These are phyloP conservation scores for Adelges cooleyi DNA, from an alignment of 1,140 invertebrate genomes.

Conservation along the genomic window DNA sequence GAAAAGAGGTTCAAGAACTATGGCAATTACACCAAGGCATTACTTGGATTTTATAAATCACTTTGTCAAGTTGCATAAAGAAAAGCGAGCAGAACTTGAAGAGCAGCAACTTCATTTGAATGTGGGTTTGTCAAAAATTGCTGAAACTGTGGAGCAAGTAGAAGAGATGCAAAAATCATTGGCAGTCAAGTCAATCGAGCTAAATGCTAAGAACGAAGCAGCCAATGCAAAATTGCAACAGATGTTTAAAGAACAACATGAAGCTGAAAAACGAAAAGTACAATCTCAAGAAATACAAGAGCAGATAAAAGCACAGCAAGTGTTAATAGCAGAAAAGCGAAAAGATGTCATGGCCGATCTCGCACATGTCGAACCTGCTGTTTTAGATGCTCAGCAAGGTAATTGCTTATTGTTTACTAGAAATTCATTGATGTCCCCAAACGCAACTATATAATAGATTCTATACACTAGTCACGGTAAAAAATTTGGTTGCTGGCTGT, in stretches of 20 bases:
- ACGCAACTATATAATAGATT: no score
- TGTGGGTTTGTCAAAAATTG: slow-evolving; percentile 96
- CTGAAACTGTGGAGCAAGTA: slow-evolving; percentile 98
- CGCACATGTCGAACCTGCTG: slow-evolving; percentile 93
- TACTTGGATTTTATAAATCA: slow-evolving; percentile 99
- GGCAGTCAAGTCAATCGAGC: slow-evolving; percentile 88
- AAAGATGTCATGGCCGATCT: slow-evolving; percentile 88
- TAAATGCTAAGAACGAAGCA: slow-evolving; percentile 97
- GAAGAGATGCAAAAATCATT: slow-evolving; percentile 99
- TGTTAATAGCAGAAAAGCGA: slow-evolving; percentile 85
- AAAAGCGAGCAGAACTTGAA: slow-evolving; percentile 95
- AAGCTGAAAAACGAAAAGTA: slow-evolving; percentile 98
- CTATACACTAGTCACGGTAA: no score
- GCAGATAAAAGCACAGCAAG: slow-evolving; percentile 76
- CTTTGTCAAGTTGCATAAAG: slow-evolving; percentile 94
- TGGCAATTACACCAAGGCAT: slow-evolving; percentile 94
- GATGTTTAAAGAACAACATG: slow-evolving; percentile 99
- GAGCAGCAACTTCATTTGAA: slow-evolving; percentile 98
- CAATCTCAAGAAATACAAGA: slow-evolving; percentile 95
- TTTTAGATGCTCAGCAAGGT: slow-evolving; percentile 96
- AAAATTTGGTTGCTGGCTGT: no score
- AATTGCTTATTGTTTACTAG: background rate
- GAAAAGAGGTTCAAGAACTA: slow-evolving; percentile 85
- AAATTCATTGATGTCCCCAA: no score
- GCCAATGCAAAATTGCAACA: slow-evolving; percentile 97